Base-by-base conservation (phyloP, 2,888 invertebrate genomes). In the Dasysyrphus tricinctus region DNA sequence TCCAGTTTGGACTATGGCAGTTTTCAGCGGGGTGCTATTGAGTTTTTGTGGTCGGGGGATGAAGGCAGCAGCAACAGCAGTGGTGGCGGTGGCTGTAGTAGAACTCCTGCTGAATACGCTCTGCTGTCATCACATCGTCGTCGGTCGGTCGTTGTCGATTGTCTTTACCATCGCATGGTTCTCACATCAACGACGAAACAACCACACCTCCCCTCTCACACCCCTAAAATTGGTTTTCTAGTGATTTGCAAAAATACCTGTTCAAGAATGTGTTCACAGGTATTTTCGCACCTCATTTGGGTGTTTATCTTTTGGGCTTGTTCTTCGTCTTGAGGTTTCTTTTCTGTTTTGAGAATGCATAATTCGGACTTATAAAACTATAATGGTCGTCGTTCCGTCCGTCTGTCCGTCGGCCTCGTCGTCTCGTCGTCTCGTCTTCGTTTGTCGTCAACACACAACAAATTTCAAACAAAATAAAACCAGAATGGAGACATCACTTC, bases 231-330 rank as follows among this genome's bases (percentile, higher is more conserved):
- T 56, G 32, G 29, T 56, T 78, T 78, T 74, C 34, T 61, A 67
- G 80, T 51, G 73, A 80, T 77, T 80, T 81, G 73, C 80, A 72
- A 78, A 73, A 74, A 86, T 78, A 75, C 85, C 80, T 86, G 85
- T 86, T 78, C 77, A 75, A 24, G 78, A 80, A 57, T 70, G 77
- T 81, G 85, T 86, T 77, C 80, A 86, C 85, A 86, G 85, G 85
- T 78, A 81, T 81, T 86, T 81, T 86, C 74, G 85, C 85, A 86
- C 80, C 77, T 86, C 81, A 81, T 86, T 78, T 77, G 65, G 69
- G 81, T 78, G 73, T 70, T 85, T 78, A 86, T 81, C 85, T 78
- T 49, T 80, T 69, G 7, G 76, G 54, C 72, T 61, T 72, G 79
- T 56, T 73, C 42, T 56, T 34, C 54, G 34, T 51, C 37, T 54